Evolutionary conservation across 2,113 vertebrate species (phyloP).

Genomic region (Halcyon senegalensis): DNA sequence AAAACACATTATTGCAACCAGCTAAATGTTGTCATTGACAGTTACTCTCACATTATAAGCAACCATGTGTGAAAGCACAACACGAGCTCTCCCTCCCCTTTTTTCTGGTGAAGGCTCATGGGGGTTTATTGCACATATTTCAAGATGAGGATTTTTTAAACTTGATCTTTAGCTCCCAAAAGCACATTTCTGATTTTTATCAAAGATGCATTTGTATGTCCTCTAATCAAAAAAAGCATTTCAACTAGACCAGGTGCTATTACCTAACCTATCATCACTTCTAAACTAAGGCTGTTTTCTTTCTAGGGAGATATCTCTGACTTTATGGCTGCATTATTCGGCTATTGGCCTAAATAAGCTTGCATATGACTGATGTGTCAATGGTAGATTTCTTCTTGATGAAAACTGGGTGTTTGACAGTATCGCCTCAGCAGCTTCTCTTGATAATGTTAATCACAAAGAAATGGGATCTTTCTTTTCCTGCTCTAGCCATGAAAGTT

Average conservation of each 20-base stretch:
- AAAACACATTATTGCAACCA: conserved; percentile 19
- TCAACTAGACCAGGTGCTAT: background rate
- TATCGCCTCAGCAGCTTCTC: background rate
- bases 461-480: background rate
- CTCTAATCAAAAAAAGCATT: background rate
- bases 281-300: background rate
- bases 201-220: background rate
- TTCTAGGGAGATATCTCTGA: background rate
- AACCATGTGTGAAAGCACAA: background rate
- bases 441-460: background rate
- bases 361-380: background rate
- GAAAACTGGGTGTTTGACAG: conserved; percentile 5
- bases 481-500: background rate
- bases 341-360: background rate
- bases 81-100: background rate
- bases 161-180: background rate
- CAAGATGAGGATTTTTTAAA: background rate
- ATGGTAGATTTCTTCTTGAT: background rate
- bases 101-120: background rate
- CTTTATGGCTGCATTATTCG: background rate
- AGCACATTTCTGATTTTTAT: background rate
- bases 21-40: conserved; percentile 1
- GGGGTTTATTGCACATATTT: background rate
- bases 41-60: background rate
- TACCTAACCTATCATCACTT: background rate